Evolutionary conservation across 2,888 invertebrate genomes (phyloP).

Genomic region (Euplagia quadripunctaria): DNA sequence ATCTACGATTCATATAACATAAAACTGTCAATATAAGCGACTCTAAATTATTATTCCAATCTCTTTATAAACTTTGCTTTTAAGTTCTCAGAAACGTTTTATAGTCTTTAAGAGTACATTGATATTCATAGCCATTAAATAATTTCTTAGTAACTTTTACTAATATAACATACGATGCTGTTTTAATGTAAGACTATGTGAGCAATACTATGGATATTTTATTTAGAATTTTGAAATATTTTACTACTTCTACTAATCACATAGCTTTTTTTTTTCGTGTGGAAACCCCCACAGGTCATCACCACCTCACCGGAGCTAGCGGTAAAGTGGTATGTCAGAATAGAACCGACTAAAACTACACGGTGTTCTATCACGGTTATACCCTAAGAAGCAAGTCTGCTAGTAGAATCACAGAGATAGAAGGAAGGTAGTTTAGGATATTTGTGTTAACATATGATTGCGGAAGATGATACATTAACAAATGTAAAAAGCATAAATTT

Average conservation of each 20-base stretch:
- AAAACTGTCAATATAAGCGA: conserved; percentile 49
- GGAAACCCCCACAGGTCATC: too few relatives aligned
- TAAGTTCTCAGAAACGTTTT: conserved; percentile 45
- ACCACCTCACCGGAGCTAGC: too few relatives aligned
- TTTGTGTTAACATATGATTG: neutral
- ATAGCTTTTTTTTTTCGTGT: too few relatives aligned
- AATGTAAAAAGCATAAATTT: too few relatives aligned
- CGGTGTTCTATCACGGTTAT: too few relatives aligned
- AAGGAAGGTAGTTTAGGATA: neutral
- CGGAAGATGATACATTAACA: neutral
- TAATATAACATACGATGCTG: conserved; percentile 32
- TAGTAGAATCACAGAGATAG: too few relatives aligned
- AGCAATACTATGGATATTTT: conserved; percentile 30
- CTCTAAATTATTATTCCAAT: conserved; percentile 49
- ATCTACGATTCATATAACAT: conserved; percentile 44
- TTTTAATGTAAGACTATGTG: conserved; percentile 40
- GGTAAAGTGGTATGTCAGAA: too few relatives aligned
- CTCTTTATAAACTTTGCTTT: conserved; percentile 54
- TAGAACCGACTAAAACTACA: too few relatives aligned
- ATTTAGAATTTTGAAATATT: conserved; percentile 28
- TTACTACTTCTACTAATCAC: neutral
- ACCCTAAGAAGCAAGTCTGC: too few relatives aligned
- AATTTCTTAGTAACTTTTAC: conserved; percentile 44
- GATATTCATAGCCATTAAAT: conserved; percentile 53
- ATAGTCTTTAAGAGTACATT: conserved; percentile 49